Conservation (phyloP, 2,888 invertebrate species). For the Cheilosia scutellata region DNA sequence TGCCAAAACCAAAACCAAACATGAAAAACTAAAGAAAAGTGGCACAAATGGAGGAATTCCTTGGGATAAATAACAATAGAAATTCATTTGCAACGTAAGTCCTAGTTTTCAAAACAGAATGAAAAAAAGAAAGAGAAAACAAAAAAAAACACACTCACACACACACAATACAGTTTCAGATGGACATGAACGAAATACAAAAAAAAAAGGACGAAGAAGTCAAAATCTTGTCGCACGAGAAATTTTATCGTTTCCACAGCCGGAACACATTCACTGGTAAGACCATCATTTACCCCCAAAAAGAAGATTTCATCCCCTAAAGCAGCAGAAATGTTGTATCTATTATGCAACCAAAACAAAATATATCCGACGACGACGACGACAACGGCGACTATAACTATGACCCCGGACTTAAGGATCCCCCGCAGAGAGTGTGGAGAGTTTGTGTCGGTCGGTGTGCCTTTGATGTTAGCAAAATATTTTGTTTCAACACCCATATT, state of each 20-base stretch:
- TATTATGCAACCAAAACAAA: conserved; percentile 12
- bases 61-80: conserved; percentile 40
- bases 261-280: conserved; percentile 20
- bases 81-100: conserved; percentile 49
- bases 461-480: background rate
- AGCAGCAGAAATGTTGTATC: background rate
- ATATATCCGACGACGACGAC: background rate
- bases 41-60: conserved; percentile 18
- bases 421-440: background rate
- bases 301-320: conserved; percentile 9
- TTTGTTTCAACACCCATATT: background rate
- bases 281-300: conserved; percentile 16
- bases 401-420: background rate
- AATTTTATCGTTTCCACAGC: conserved; percentile 17
- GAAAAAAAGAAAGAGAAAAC: background rate
- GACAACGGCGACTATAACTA: background rate
- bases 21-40: conserved; percentile 5
- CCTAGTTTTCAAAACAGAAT: conserved; percentile 27
- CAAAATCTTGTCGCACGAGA: conserved; percentile 14
- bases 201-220: background rate
- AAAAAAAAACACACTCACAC: background rate
- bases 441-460: background rate
- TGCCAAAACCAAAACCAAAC: conserved; percentile 1
- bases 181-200: conserved; percentile 1
- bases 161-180: background rate